Evolutionary conservation across 2,113 vertebrate genomes (phyloP).

Genomic region (Myanophis thanlyinensis): DNA sequence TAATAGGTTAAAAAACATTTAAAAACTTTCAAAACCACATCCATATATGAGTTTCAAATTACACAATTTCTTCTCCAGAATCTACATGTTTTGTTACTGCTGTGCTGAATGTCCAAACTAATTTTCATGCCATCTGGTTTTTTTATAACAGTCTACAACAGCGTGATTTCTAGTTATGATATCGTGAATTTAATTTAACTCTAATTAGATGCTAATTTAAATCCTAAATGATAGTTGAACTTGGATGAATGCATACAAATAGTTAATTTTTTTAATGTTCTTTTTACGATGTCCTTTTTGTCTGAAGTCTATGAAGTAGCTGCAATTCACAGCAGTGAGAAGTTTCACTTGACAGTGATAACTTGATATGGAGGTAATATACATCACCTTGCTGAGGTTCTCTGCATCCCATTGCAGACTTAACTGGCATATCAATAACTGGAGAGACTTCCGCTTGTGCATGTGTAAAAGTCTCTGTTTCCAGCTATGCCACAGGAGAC

Average conservation of each 20-base stretch:
- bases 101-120: conserved; percentile 1
- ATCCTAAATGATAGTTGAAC: neutral
- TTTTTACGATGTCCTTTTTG: neutral
- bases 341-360: neutral
- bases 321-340: neutral
- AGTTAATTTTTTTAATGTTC: neutral
- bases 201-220: neutral
- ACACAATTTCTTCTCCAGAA: neutral
- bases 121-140: conserved; percentile 16
- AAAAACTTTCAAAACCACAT: neutral
- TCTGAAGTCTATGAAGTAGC: neutral
- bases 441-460: neutral
- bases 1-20: no score
- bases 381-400: neutral
- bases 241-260: neutral
- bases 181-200: neutral
- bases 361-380: neutral
- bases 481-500: neutral
- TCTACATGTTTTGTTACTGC: neutral
- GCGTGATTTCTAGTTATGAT: neutral
- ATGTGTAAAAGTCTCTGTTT: neutral
- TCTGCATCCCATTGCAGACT: neutral
- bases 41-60: neutral
- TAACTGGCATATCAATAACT: neutral
- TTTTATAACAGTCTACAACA: neutral